These are phyloP conservation scores for Ectemnius cavifrons DNA, from an alignment of 2,888 invertebrate species.

Conservation along the genomic window DNA sequence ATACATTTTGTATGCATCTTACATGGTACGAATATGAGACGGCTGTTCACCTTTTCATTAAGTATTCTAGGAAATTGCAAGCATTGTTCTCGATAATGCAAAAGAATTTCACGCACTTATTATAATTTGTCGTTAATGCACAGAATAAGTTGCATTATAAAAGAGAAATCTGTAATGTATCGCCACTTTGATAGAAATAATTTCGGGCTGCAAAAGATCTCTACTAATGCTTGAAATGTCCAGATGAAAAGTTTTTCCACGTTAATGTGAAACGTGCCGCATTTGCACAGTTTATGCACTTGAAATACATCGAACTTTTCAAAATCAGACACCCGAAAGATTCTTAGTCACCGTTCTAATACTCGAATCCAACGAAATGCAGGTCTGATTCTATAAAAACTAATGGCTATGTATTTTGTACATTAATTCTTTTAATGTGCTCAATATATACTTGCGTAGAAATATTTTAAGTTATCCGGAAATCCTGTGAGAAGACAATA, in stretches of 20 bases:
- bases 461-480: constrained; percentile 38
- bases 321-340: neutral
- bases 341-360: too few relatives aligned
- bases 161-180: too few relatives aligned
- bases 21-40: constrained; percentile 57
- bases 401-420: constrained; percentile 29
- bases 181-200: too few relatives aligned
- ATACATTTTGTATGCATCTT: constrained; percentile 57
- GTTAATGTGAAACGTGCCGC: constrained; percentile 35
- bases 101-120: too few relatives aligned
- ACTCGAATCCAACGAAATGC: too few relatives aligned
- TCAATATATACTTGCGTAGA: constrained; percentile 48
- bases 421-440: constrained; percentile 33
- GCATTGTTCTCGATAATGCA: constrained; percentile 28
- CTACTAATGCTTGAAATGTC: constrained; percentile 46
- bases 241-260: constrained; percentile 11
- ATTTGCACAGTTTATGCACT: constrained; percentile 28
- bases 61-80: constrained; percentile 47
- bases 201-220: too few relatives aligned
- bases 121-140: too few relatives aligned
- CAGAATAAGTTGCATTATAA: too few relatives aligned
- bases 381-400: constrained; percentile 27
- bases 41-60: constrained; percentile 58
- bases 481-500: constrained; percentile 19
- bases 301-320: constrained; percentile 7